Evolutionary conservation across 1,140 invertebrate species (phyloP).

Genomic region (Diorhabda sublineata): DNA sequence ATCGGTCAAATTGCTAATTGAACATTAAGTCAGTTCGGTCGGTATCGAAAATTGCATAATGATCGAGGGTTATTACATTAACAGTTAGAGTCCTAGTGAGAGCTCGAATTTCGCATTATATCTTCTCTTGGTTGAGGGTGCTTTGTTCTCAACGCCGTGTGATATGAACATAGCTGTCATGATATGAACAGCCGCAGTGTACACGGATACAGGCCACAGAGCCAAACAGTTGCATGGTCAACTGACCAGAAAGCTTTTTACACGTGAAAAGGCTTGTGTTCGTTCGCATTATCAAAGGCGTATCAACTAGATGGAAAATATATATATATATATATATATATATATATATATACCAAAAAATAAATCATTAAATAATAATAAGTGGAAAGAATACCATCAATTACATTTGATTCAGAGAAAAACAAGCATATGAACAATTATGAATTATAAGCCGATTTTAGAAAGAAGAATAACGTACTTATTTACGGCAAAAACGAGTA

Average conservation of each 20-base stretch:
- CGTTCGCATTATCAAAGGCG: too few relatives aligned
- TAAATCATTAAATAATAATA: too few relatives aligned
- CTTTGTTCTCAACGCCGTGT: not conserved
- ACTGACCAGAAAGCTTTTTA: constrained; percentile 20
- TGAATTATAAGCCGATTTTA: too few relatives aligned
- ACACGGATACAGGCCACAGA: not conserved
- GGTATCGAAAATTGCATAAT: constrained; percentile 16
- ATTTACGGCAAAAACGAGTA: too few relatives aligned
- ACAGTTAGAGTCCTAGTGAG: not conserved
- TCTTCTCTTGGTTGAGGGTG: not conserved
- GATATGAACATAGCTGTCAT: constrained; percentile 15
- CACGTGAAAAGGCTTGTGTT: constrained; percentile 11
- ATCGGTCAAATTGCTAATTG: constrained; percentile 16
- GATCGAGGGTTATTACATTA: constrained; percentile 11
- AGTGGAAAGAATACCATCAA: too few relatives aligned
- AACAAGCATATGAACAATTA: too few relatives aligned
- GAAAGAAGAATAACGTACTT: too few relatives aligned
- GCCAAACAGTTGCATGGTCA: constrained; percentile 10
- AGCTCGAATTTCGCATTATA: constrained; percentile 5
- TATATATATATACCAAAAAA: too few relatives aligned
- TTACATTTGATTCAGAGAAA: too few relatives aligned
- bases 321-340: too few relatives aligned
- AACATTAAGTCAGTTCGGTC: constrained; percentile 9
- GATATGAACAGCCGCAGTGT: constrained; percentile 6
- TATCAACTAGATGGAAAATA: too few relatives aligned